Evolutionary conservation across 2,888 invertebrate genomes (phyloP).

Genomic region (Caenorhabditis sinica): DNA sequence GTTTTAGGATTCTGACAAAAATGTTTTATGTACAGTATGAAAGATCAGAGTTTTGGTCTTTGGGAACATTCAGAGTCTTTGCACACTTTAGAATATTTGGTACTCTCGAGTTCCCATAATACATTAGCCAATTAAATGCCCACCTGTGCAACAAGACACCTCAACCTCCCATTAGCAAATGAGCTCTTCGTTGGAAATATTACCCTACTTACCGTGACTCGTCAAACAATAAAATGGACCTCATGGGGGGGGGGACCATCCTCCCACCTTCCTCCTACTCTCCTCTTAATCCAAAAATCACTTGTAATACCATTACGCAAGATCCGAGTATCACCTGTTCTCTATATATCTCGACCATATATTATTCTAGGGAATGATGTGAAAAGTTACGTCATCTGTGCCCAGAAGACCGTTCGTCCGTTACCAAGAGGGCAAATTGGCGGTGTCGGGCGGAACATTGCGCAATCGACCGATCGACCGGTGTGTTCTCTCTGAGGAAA

Average conservation of each 20-base stretch:
- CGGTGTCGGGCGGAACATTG: constrained; percentile 51
- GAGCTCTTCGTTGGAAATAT: constrained; percentile 29
- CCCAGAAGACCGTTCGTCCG: constrained; percentile 11
- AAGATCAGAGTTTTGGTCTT: too few species aligned
- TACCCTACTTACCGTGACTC: constrained; percentile 20
- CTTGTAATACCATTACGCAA: constrained; percentile 36
- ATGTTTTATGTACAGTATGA: too few species aligned
- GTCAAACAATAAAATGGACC: constrained; percentile 9
- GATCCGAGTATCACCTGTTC: constrained; percentile 37
- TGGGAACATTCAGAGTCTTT: too few species aligned
- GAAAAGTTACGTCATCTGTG: constrained; percentile 31
- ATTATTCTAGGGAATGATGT: constrained; percentile 26
- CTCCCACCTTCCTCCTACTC: background rate
- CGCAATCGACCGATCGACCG: constrained; percentile 49
- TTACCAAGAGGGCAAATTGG: constrained; percentile 31
- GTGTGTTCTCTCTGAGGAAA: background rate
- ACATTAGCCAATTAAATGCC: constrained; percentile 20
- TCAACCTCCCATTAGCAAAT: constrained; percentile 45
- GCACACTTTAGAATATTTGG: background rate
- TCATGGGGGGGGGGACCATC: background rate
- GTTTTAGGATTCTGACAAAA: background rate
- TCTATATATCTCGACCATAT: background rate
- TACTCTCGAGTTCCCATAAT: background rate
- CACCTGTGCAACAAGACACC: constrained; percentile 39
- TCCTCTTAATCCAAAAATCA: constrained; percentile 19